Conservation (phyloP, 2,113 vertebrate species). For the Phaetusa simplex region DNA sequence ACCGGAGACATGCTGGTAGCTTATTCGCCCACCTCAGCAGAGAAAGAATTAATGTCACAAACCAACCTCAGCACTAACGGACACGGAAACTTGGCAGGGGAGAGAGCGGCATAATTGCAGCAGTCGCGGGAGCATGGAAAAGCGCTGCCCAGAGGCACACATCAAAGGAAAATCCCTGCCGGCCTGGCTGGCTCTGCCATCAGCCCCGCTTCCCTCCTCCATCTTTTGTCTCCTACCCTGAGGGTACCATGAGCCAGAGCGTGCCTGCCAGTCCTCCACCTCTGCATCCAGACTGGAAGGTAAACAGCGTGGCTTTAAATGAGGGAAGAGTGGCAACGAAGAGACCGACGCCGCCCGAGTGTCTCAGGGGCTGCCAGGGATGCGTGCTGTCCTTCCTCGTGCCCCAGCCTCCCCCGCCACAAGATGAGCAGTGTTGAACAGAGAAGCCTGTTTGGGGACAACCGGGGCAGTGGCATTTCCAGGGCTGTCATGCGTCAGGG, state of each 20-base stretch:
- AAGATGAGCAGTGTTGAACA: not conserved
- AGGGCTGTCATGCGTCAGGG: not conserved
- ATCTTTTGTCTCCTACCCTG: not conserved
- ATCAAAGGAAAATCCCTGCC: not conserved
- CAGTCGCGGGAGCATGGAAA: not conserved
- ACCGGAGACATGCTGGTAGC: not conserved
- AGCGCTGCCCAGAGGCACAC: not conserved
- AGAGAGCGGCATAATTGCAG: not conserved
- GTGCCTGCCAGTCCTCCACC: not conserved
- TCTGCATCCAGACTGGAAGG: not conserved
- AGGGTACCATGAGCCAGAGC: not conserved
- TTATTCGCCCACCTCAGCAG: not conserved
- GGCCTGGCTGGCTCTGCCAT: not conserved
- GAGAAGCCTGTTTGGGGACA: not conserved
- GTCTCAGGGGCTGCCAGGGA: not conserved
- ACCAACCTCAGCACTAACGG: not conserved
- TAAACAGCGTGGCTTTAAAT: not conserved
- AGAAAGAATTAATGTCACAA: not conserved
- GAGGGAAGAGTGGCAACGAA: not conserved
- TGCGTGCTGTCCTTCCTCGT: not conserved
- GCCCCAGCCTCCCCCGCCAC: not conserved
- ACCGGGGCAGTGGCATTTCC: not conserved
- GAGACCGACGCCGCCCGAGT: rapidly evolving
- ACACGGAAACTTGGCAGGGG: conserved; percentile 28
- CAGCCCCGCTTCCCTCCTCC: not conserved